Conservation (phyloP, 2,113 vertebrate species). For the Copsychus sechellarum region DNA sequence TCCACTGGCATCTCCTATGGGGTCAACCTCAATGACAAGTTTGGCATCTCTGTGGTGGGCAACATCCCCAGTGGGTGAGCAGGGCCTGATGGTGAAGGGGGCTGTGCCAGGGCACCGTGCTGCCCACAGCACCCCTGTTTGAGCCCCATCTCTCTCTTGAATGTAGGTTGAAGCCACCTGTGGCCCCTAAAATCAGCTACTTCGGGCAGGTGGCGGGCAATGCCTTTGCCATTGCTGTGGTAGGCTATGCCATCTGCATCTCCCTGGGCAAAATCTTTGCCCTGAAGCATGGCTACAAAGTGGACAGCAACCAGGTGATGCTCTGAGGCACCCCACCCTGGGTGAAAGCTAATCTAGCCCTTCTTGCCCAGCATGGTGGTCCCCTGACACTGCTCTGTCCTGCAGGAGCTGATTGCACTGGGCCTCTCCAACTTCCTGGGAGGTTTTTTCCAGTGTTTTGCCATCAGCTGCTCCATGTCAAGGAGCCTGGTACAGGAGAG, state of each 20-base stretch:
- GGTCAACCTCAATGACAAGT: slow-evolving; percentile 58
- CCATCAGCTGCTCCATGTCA: slow-evolving; percentile 95
- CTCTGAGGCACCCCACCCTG: fast-evolving
- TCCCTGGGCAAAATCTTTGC: slow-evolving; percentile 94
- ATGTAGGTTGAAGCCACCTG: slow-evolving; percentile 81
- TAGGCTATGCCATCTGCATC: slow-evolving; percentile 92
- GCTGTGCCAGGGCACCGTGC: fast-evolving
- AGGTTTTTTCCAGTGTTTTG: slow-evolving; percentile 89
- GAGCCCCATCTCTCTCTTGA: neutral
- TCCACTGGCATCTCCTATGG: slow-evolving; percentile 85
- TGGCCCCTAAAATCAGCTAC: slow-evolving; percentile 64
- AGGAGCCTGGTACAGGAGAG: slow-evolving; percentile 89
- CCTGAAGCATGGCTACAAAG: slow-evolving; percentile 91
- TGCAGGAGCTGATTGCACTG: slow-evolving; percentile 88
- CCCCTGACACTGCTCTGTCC: neutral
- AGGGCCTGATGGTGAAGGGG: fast-evolving
- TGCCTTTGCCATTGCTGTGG: slow-evolving; percentile 89
- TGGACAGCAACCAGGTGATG: slow-evolving; percentile 94
- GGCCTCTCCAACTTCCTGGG: slow-evolving; percentile 88
- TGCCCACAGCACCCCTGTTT: neutral
- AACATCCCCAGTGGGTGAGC: slow-evolving; percentile 87
- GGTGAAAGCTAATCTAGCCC: neutral
- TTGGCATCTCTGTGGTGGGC: slow-evolving; percentile 83
- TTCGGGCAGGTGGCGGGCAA: slow-evolving; percentile 83
- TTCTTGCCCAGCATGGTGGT: neutral